Evolutionary conservation across 2,888 invertebrate genomes (phyloP), one percentile per base, ranked within the genome.

Genomic region (Meteorus colon): DNA sequence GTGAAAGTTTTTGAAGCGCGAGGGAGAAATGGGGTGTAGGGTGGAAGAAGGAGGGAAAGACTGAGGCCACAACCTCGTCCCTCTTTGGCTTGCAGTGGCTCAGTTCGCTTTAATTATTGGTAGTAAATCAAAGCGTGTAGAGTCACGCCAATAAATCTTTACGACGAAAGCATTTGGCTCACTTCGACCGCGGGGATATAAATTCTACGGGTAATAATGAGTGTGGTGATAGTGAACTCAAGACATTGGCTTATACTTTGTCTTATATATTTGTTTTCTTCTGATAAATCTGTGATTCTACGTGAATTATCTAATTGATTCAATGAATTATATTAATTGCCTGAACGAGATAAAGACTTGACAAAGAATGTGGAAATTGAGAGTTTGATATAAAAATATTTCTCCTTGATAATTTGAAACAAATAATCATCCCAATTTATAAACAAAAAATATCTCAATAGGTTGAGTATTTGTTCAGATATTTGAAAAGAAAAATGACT

Each of bases 71-170:
- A 51, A 41, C 48, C 29, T 37, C 63, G 16, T 37, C 41, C 34
- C 34, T 48, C 6, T 29, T 45, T 72, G 73, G 55, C 19, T 55
- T 55, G 55, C 6, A 19, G n/a, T 4, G 24, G 55, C 68, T 75
- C 71, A 75, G 79, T 77, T 74, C 85, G 85, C 83, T 88, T 88
- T 88, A 88, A 88, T 88, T 88, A 87, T 88, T 84, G 84, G 85
- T 82, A 86, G 85, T 87, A 87, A 87, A 86, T 87, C 86, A 86
- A 78, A 76, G 71, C 19, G 75, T 31, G 75, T 71, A 73, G 76
- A 79, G 82, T 77, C 74, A 78, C 78, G 77, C 82, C 85, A 81
- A 86, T 88, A 87, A 88, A 87, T 87, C 85, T 86, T 78, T 78
- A 75, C 81, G 83, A 84, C 84, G 79, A 80, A 80, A 80, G 79